Base-by-base conservation (phyloP, 64 coral and sea anemone genomes). In the Stichodactyla mertensii region DNA sequence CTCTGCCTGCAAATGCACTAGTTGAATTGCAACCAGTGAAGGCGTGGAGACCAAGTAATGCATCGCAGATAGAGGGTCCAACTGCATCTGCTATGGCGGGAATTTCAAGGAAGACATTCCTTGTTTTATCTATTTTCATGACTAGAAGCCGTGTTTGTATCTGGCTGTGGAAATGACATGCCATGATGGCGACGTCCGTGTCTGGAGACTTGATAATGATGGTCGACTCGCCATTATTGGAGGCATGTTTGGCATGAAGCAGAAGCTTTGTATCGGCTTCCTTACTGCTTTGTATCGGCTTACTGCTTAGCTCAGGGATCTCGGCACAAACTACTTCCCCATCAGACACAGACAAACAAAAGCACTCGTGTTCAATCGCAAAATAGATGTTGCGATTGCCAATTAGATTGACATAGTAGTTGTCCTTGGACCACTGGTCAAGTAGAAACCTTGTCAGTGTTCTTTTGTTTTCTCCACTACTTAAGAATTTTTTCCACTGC, bases 401-500 rank as follows among this genome's bases (percentile, higher is more conserved):
- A 82, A 81, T 87, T 9, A 16, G 61, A 77, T 87, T 26, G 55
- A 83, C 64, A 78, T 87, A 92, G n/a, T n/a, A n/a, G 62, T 24
- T 77, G 9, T 92, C 79, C 14, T 60, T 27, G 58, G 83, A 85
- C 89, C 83, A 91, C n/a, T 91, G 66, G 15, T 86, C 83, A 86
- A 79, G 77, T 77, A 88, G 23, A 87, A 92, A 92, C 78, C 52
- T 53, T 52, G 78, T 83, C 36, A 92, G 61, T 77, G 86, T 77
- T 58, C 57, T 82, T 77, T 92, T 92, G 86, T 92, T 92, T 60
- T 87, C 90, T 57, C 90, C 90, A 53, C 90, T 87, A 66, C 90
- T 92, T 51, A 92, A 22, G 64, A 92, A 92, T 61, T 92, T 92
- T 54, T 89, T 93, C 91, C 91, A 89, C 19, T 93, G 91, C 53